phyloP scores from a whole-genome alignment of 2,888 invertebrate species.

The Leptopilina syphax region DNA sequence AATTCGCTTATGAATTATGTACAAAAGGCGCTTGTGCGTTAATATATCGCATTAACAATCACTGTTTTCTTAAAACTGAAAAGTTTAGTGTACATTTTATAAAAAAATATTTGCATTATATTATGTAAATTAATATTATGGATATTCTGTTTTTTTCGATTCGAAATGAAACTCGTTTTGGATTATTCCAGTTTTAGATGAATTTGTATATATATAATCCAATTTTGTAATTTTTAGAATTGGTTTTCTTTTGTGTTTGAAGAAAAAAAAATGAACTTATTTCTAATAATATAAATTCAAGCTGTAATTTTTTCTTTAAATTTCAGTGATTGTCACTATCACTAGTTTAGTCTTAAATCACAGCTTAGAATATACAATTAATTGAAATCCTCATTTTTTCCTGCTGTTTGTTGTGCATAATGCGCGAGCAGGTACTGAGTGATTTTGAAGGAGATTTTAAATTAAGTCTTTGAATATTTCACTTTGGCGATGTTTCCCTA shows the following conservation, averaged over 20 bases:
- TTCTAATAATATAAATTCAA: neutral
- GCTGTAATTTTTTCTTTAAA: neutral
- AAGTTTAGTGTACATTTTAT: slow-evolving; percentile 3
- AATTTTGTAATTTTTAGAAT: no score
- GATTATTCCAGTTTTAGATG: neutral
- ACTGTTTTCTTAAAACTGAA: slow-evolving; percentile 20
- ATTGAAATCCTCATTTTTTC: neutral
- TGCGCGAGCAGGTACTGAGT: neutral
- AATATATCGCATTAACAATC: slow-evolving; percentile 12
- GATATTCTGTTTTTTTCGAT: neutral
- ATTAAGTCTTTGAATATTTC: slow-evolving; percentile 37
- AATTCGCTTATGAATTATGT: slow-evolving; percentile 35
- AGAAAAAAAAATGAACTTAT: neutral
- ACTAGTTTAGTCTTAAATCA: slow-evolving; percentile 18
- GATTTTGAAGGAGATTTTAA: slow-evolving; percentile 33
- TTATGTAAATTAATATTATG: neutral
- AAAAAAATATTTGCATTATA: neutral
- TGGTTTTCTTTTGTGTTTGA: neutral
- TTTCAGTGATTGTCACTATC: slow-evolving; percentile 22
- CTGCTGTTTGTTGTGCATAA: neutral
- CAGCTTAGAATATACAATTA: slow-evolving; percentile 1
- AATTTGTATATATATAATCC: no score
- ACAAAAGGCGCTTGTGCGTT: slow-evolving; percentile 41
- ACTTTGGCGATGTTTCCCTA: slow-evolving; percentile 3
- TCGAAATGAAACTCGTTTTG: neutral